Evolutionary conservation across 2,888 invertebrate genomes (phyloP).

Genomic region (Diarsia dahlii): DNA sequence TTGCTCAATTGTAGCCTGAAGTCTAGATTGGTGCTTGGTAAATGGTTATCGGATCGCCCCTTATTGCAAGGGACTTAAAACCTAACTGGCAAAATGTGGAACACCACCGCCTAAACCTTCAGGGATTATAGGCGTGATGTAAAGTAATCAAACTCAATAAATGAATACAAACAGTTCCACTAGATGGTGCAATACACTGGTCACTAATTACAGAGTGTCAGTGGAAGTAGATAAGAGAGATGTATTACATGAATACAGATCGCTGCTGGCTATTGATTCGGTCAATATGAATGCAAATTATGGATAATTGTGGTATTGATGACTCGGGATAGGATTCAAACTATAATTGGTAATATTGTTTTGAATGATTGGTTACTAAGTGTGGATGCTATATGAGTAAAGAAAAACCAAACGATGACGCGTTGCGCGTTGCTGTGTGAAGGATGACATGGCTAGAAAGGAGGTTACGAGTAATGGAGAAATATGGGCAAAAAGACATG

Average conservation of each 20-base stretch:
- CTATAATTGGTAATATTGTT: conserved; percentile 15
- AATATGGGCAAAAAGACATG: too few relatives aligned
- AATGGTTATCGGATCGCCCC: not conserved
- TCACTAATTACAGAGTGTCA: conserved; percentile 6
- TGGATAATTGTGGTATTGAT: conserved; percentile 20
- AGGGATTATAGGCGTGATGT: not conserved
- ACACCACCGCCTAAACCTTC: not conserved
- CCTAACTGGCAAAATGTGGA: not conserved
- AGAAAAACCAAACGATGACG: not conserved
- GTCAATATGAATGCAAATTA: conserved; percentile 37
- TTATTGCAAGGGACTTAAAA: not conserved
- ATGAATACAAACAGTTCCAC: not conserved
- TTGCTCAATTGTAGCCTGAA: not conserved
- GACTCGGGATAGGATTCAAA: not conserved
- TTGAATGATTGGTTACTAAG: not conserved
- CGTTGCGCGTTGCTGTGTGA: not conserved
- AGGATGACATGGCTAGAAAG: not conserved
- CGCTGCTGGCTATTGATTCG: not conserved
- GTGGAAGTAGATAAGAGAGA: conserved; percentile 6
- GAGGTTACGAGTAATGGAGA: not conserved
- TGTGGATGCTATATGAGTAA: not conserved
- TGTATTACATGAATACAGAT: conserved; percentile 15
- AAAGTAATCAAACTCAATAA: not conserved
- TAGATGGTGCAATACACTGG: not conserved
- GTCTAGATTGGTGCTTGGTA: not conserved